Evolutionary conservation across 2,113 vertebrate genomes (phyloP).

Genomic region (Spea multiplicata): DNA sequence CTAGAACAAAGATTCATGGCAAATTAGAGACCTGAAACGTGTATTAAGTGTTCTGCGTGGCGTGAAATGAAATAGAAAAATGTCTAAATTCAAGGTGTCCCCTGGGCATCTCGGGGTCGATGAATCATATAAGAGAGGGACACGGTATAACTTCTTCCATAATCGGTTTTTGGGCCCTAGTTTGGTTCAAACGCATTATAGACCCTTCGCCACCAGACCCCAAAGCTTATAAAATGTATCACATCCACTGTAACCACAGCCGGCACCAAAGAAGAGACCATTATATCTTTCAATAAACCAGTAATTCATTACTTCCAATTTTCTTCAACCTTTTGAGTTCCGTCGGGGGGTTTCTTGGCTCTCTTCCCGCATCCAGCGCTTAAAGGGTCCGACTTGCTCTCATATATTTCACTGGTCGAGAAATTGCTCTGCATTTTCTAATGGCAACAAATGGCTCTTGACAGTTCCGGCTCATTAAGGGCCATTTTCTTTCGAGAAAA

Average conservation of each 20-base stretch:
- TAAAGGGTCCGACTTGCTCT: not conserved
- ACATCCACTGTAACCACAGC: too few species aligned
- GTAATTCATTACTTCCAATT: too few species aligned
- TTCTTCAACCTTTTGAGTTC: too few species aligned
- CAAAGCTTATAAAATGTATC: too few species aligned
- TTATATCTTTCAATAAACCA: too few species aligned
- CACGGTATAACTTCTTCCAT: not conserved
- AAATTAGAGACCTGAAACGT: constrained; percentile 67
- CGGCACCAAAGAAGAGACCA: too few species aligned
- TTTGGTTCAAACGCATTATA: too few species aligned
- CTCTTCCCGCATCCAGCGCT: not conserved
- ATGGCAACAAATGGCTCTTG: not conserved
- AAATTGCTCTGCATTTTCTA: not conserved
- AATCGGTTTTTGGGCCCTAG: not conserved
- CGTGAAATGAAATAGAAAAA: constrained; percentile 74
- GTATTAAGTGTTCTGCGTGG: constrained; percentile 68
- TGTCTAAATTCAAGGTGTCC: constrained; percentile 61
- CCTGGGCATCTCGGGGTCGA: constrained; percentile 50
- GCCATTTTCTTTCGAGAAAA: constrained; percentile 2
- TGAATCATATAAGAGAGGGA: constrained; percentile 39
- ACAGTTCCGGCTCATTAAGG: constrained; percentile 4
- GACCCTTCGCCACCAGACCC: too few species aligned
- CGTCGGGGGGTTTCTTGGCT: too few species aligned
- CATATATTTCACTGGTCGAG: not conserved
- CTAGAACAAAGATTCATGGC: constrained; percentile 58